Evolutionary conservation across 2,888 invertebrate species (phyloP).

Genomic region (Lochmaea capreae): DNA sequence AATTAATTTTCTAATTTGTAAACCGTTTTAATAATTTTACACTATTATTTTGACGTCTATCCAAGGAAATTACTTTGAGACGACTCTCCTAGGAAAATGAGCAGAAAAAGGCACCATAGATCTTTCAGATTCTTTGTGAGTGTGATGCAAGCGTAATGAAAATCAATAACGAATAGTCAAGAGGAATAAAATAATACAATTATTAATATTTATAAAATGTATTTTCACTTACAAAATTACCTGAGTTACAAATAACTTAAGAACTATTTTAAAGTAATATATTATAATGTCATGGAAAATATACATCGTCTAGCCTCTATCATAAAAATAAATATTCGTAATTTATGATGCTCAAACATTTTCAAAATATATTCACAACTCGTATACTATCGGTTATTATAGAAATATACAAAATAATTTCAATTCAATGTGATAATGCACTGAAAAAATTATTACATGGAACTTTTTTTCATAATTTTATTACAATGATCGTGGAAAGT

Average conservation of each 20-base stretch:
- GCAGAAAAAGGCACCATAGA: no score
- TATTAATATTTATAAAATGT: background rate
- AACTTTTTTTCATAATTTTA: no score
- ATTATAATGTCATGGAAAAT: background rate
- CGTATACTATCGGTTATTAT: background rate
- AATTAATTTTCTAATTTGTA: no score
- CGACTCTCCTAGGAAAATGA: no score
- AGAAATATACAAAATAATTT: background rate
- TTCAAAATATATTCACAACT: conserved; percentile 16
- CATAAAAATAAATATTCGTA: conserved; percentile 19
- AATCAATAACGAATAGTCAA: no score
- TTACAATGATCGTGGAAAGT: no score
- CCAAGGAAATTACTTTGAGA: no score
- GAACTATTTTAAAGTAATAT: conserved; percentile 1
- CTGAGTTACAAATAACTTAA: conserved; percentile 19
- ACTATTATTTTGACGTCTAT: no score
- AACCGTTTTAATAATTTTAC: no score
- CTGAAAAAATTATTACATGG: background rate
- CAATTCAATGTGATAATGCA: background rate
- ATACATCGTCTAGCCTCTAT: conserved; percentile 8
- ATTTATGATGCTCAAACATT: background rate
- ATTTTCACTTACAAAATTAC: conserved; percentile 18
- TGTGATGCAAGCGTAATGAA: no score
- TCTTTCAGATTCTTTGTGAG: no score
- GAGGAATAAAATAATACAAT: background rate